Evolutionary conservation across 2,113 vertebrate species (phyloP), one percentile per base, ranked within the genome.

Genomic region (Podarcis muralis): DNA sequence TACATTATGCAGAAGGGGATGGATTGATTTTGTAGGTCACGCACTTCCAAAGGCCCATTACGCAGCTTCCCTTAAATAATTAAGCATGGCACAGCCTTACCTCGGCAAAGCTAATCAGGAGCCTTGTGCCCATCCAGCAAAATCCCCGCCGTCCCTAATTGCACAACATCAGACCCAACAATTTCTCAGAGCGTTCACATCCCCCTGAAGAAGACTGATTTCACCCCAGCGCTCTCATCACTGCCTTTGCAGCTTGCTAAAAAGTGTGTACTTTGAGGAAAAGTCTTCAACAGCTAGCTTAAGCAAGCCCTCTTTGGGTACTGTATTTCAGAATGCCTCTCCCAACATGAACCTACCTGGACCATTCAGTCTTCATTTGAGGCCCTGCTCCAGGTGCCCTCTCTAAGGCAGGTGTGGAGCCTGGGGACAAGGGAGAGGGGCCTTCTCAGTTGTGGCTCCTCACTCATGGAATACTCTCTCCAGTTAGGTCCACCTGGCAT

Each of bases 1-100:
- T 94, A 74, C 88, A 94, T 94, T 94, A 95, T 93, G 92, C 95
- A 95, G 0, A 88, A 93, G 91, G 68, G 77, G 84, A 89, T 20
- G 91, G 85, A 95, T 93, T 93, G 92, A 94, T 92, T 88, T 85
- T 90, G 91, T 12, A 3, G 90, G 83, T 90, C 93, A 91, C 75
- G 77, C 83, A 53, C 87, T 91, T 92, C 93, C 86, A 77, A 72
- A 94, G 88, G 72, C 27, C 86, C 90, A 91, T 90, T 94, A 93
- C 75, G 32, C 35, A 57, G 84, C 78, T 90, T 88, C n/a, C 81
- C 92, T 87, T 93, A 83, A 94, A 96, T 94, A 93, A 95, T 96
- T 96, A 92, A 96, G 83, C 37, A 89, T 23, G 32, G 69, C 84
- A 16, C 59, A 78, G 65, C 12, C 30, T 68, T 20, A 6, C 30